phyloP scores from a whole-genome alignment of 2,888 invertebrate genomes.

The Hylaea fasciaria region DNA sequence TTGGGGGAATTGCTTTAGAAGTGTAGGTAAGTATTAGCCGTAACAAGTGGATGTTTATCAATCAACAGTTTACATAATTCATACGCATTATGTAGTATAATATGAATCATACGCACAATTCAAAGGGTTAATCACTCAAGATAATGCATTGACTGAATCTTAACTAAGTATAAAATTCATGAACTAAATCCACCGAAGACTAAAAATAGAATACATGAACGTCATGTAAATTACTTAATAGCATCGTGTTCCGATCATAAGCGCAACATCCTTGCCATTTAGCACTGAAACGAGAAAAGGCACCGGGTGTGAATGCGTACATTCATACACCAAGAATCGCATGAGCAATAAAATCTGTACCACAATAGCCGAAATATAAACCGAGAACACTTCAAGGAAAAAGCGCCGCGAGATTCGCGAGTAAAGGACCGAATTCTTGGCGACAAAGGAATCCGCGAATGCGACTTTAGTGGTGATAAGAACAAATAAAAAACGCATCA shows the following conservation, averaged over 20 bases:
- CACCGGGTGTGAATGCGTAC: constrained; percentile 22
- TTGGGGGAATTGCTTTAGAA: constrained; percentile 22
- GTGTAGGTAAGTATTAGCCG: neutral
- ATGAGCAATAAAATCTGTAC: constrained; percentile 52
- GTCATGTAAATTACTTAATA: constrained; percentile 7
- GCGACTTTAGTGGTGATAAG: constrained; percentile 73
- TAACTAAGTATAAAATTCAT: neutral
- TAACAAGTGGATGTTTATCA: neutral
- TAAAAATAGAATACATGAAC: neutral
- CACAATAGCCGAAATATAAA: constrained; percentile 49
- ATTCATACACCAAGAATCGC: constrained; percentile 16
- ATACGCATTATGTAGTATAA: too few species aligned
- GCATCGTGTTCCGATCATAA: constrained; percentile 18
- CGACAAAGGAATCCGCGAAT: constrained; percentile 62
- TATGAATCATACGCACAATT: too few species aligned
- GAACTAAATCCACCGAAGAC: neutral
- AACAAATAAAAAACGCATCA: constrained; percentile 73
- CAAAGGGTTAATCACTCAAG: too few species aligned
- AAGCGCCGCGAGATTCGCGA: constrained; percentile 35
- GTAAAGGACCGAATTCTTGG: constrained; percentile 49
- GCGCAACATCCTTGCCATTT: constrained; percentile 21
- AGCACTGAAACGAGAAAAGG: constrained; percentile 25
- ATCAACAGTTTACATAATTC: neutral
- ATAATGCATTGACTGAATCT: too few species aligned
- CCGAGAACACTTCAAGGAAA: constrained; percentile 57